Conservation (phyloP, 35 echinoderm and acorn worm species). For the Heliocidaris tuberculata region DNA sequence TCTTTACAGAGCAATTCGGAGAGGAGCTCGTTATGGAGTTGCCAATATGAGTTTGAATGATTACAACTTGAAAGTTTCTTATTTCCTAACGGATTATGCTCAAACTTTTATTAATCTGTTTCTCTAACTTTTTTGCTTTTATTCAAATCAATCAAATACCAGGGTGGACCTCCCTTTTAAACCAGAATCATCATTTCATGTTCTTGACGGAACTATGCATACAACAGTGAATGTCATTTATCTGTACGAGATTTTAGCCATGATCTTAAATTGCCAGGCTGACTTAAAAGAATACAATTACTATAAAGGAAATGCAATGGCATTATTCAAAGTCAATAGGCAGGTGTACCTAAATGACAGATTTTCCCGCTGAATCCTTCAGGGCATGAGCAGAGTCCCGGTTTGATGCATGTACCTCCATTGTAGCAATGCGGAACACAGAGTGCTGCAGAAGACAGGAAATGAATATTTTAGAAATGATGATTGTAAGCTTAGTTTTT, state of each 20-base stretch:
- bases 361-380: conserved; percentile 50
- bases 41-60: no score
- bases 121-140: no score
- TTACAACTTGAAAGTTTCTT: no score
- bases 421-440: conserved; percentile 68
- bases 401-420: conserved; percentile 49
- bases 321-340: background rate
- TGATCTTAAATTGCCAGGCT: background rate
- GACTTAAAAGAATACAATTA: background rate
- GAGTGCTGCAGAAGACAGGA: conserved; percentile 46
- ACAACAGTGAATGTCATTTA: background rate
- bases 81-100: no score
- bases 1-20: no score
- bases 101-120: no score
- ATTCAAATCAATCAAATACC: no score
- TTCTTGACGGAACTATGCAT: background rate
- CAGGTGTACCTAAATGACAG: conserved; percentile 48
- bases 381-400: conserved; percentile 53
- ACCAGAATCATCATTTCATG: no score
- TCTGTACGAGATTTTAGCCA: background rate
- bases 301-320: background rate
- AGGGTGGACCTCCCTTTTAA: no score
- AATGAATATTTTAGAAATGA: background rate
- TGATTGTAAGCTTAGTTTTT: background rate
- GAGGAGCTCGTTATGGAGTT: no score